Conservation (phyloP, 2,888 invertebrate genomes). For the Orthosia gothica region DNA sequence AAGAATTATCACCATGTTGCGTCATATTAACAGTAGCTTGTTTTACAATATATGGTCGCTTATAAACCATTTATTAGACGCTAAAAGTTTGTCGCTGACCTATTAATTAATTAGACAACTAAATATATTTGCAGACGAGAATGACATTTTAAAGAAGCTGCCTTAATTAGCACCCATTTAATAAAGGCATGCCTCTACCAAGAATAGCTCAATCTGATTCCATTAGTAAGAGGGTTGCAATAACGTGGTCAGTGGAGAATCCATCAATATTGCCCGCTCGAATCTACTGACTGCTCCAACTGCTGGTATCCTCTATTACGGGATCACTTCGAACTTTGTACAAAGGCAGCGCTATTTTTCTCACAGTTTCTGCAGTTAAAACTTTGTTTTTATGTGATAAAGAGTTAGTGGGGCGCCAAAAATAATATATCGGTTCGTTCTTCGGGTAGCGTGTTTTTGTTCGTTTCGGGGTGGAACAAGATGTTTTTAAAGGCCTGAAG, state of each 20-base stretch:
- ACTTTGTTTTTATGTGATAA: constrained; percentile 54
- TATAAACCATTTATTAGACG: no score
- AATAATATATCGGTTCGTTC: constrained; percentile 36
- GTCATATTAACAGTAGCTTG: no score
- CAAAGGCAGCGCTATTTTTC: constrained; percentile 52
- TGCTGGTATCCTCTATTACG: constrained; percentile 59
- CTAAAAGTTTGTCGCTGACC: no score
- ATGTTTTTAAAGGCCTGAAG: not conserved
- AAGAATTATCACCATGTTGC: no score
- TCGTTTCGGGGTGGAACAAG: not conserved
- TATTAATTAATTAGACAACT: no score
- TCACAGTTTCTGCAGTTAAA: constrained; percentile 45
- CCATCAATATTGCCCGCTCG: constrained; percentile 70
- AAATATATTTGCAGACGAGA: no score
- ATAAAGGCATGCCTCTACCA: constrained; percentile 63
- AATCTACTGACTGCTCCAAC: constrained; percentile 56
- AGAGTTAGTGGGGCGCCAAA: constrained; percentile 35
- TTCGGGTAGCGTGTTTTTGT: constrained; percentile 20
- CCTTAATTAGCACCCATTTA: no score
- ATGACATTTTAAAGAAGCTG: no score
- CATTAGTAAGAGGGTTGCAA: constrained; percentile 66
- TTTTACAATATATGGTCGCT: no score
- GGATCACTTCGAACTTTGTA: constrained; percentile 37
- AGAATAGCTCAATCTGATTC: constrained; percentile 73
- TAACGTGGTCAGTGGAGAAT: constrained; percentile 65